phyloP scores from a whole-genome alignment of 2,888 invertebrate genomes.

The Leptarthrus brevirostris region DNA sequence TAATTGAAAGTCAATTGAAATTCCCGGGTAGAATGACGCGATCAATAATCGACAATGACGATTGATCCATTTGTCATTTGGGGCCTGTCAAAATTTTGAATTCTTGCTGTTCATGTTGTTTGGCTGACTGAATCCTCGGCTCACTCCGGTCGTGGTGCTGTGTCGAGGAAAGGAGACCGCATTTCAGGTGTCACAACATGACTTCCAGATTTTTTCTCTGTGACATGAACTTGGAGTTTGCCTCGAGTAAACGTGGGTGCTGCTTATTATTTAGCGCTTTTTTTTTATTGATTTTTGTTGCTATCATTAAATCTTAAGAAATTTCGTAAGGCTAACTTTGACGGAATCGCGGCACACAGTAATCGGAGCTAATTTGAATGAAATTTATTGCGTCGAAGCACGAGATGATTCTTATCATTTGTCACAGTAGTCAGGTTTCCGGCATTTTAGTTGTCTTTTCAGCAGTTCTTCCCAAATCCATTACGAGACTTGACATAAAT shows the following conservation, averaged over 20 bases:
- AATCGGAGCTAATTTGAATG: conserved; percentile 37
- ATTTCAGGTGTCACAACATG: conserved; percentile 54
- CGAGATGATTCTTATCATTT: conserved; percentile 15
- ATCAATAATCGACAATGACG: conserved; percentile 53
- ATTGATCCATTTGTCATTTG: conserved; percentile 53
- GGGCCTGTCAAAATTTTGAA: conserved; percentile 52
- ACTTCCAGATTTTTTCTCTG: conserved; percentile 51
- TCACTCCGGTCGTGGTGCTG: conserved; percentile 19
- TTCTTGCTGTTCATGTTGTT: conserved; percentile 31
- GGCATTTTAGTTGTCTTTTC: not conserved
- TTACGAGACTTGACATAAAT: not conserved
- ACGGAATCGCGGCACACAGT: not conserved
- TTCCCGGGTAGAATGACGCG: conserved; percentile 53
- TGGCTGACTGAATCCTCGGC: conserved; percentile 9
- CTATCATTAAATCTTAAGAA: conserved; percentile 26
- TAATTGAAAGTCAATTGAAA: conserved; percentile 54
- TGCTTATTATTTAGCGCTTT: conserved; percentile 34
- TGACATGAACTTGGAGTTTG: not conserved
- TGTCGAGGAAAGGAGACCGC: conserved; percentile 48
- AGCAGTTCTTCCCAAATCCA: not conserved
- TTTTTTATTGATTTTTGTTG: conserved; percentile 39
- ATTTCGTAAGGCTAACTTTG: conserved; percentile 6
- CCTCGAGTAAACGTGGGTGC: conserved; percentile 52
- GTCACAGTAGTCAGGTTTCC: conserved; percentile 12
- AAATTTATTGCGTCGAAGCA: conserved; percentile 12